Base-by-base conservation (phyloP, 2,113 vertebrate genomes). In the Eptatretus burgeri region DNA sequence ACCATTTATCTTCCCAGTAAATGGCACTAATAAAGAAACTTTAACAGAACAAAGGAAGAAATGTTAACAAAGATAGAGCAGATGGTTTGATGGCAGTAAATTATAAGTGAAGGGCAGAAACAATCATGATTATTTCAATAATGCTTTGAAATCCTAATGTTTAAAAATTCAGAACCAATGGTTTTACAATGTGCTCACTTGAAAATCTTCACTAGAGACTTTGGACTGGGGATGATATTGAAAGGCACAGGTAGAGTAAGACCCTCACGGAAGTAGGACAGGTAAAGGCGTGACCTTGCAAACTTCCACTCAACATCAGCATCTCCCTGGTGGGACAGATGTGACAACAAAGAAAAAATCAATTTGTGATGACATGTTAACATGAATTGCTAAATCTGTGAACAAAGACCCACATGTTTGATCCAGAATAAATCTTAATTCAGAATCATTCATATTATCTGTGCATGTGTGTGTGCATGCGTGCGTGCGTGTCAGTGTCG, bases 251-350 rank as follows among this genome's bases (percentile, higher is more conserved):
- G 82, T 67, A 89, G 76, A 1, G 80, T 87, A 70, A 87, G 75
- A 14, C 82, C 84, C 52, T 87, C 82, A 66, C 78, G 71, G 72
- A 87, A 86, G 74, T 81, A 87, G 63, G 75, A 84, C 50, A 86
- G 76, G 71, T 88, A 89, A 67, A 88, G 77, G 67, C 83, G 85
- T 2, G 85, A 89, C 65, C 80, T 72, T n/a, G 83, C 81, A 65
- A 88, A 86, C 64, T 86, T 89, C 85, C 82, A 85, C 68, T 86
- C 83, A 14, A 89, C 81, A 1, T 89, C 83, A 0, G 84, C 83
- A 13, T 85, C 80, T 2, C 84, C 81, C 84, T 86, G 71, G 13
- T 56, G 51, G 27, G 14, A 14, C 3, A 4, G 18, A 11, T 11
- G 19, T 10, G 20, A 20, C 56, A 60, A 60, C 9, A 11, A 10